Conservation (phyloP, 2,113 vertebrate species). For the Emydura subglobosa region DNA sequence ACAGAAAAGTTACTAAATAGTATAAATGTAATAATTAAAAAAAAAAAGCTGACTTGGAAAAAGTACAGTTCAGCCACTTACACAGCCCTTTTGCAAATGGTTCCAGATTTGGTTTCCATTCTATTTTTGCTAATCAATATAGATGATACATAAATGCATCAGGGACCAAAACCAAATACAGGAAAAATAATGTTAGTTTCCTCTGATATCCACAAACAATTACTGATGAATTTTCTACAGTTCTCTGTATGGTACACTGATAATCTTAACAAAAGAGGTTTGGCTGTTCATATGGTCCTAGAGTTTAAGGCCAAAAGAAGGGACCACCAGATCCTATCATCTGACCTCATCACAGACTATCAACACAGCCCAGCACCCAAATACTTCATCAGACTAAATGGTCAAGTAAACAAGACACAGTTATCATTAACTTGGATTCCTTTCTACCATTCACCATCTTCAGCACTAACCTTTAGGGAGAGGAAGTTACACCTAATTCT, state of each 20-base stretch:
- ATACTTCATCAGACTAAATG: neutral
- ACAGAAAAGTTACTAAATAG: neutral
- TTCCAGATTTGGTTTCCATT: neutral
- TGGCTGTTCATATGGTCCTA: neutral
- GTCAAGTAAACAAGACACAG: neutral
- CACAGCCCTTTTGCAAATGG: neutral
- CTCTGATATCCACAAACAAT: neutral
- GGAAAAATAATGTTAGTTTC: neutral
- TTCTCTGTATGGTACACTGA: neutral
- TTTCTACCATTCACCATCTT: neutral
- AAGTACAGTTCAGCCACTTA: neutral
- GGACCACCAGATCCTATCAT: too few relatives aligned
- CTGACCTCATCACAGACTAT: too few relatives aligned
- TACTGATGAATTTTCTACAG: neutral
- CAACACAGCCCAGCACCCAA: too few relatives aligned
- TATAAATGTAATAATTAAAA: neutral
- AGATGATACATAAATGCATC: neutral
- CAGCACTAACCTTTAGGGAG: neutral
- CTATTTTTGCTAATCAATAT: neutral
- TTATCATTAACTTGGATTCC: neutral
- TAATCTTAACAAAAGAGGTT: neutral
- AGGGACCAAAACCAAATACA: rapidly evolving
- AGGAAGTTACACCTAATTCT: neutral
- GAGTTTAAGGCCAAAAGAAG: too few relatives aligned
- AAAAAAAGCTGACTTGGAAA: neutral